Evolutionary conservation across 1,140 invertebrate genomes (phyloP), one percentile per base, ranked within the genome.

Genomic region (Sipha flava): DNA sequence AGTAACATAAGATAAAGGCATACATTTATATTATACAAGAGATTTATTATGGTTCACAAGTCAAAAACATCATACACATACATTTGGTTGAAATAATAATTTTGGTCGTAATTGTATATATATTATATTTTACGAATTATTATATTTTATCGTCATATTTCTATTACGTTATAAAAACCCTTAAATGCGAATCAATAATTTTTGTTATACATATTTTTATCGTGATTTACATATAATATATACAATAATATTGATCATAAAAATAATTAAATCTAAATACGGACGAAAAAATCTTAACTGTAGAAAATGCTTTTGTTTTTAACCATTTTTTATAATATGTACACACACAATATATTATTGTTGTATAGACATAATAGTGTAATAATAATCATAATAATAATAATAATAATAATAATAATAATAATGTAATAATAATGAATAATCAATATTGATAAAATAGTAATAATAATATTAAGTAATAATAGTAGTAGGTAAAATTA

Each of bases 1-100:
- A n/a, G n/a, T n/a, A n/a, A n/a, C n/a, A n/a, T n/a, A n/a, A n/a
- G n/a, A n/a, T n/a, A n/a, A n/a, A n/a, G n/a, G n/a, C n/a, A n/a
- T n/a, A n/a, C n/a, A n/a, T n/a, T n/a, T n/a, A 16, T 84, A 52
- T 45, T 26, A 68, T 45, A 68, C 40, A 70, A 21, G n/a, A 31
- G 14, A 70, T 70, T 70, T 70, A 70, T 70, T 45, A 47, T 68
- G 43, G 37, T 68, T 45, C 64, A 66, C 62, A 68, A 45, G 40
- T 45, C 64, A 68, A 68, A 68, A 68, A 68, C 64, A 45, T 26
- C 9, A 23, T 68, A 68, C 16, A 45, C 37, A 68, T 66, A 66
- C 62, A 66, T 40, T 66, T 45, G 6, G 23, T 45, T 45, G 23
- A 70, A 70, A 70, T 47, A 29, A 70, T 70, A 70, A 26, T 68